Evolutionary conservation across 2,888 invertebrate species (phyloP).

Genomic region (Mesorhabditis spiculigera): DNA sequence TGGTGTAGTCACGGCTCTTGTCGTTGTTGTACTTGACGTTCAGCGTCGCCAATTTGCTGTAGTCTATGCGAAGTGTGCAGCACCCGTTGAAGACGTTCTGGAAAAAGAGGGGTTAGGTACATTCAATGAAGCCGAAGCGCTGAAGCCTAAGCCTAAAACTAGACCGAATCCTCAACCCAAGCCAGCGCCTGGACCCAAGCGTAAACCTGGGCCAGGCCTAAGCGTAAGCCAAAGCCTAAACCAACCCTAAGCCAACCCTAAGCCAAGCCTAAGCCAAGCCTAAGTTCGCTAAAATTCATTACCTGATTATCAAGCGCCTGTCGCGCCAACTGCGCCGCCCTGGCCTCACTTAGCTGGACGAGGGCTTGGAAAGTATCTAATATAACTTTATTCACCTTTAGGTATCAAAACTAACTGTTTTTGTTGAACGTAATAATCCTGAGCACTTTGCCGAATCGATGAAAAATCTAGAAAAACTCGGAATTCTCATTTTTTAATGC

Average conservation of each 20-base stretch:
- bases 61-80: constrained; percentile 86
- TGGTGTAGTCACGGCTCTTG: constrained; percentile 98
- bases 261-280: no score
- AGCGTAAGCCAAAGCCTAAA: no score
- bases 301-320: constrained; percentile 87
- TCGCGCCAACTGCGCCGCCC: constrained; percentile 94
- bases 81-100: constrained; percentile 84
- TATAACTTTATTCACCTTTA: constrained; percentile 19
- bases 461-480: constrained; percentile 75
- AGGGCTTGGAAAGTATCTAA: constrained; percentile 94
- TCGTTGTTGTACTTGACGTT: constrained; percentile 99
- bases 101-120: background rate
- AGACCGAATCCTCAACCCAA: no score
- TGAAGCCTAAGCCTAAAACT: background rate
- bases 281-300: background rate
- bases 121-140: background rate
- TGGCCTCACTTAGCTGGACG: constrained; percentile 95
- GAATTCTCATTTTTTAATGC: background rate
- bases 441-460: constrained; percentile 94
- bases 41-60: constrained; percentile 85
- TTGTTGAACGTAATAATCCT: constrained; percentile 99
- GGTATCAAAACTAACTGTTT: constrained; percentile 77
- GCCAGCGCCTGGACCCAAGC: no score
- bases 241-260: no score
- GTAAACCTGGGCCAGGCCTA: no score